These are phyloP conservation scores for Tromatobia lineatoria DNA, from an alignment of 2,888 invertebrate species.

Conservation along the genomic window DNA sequence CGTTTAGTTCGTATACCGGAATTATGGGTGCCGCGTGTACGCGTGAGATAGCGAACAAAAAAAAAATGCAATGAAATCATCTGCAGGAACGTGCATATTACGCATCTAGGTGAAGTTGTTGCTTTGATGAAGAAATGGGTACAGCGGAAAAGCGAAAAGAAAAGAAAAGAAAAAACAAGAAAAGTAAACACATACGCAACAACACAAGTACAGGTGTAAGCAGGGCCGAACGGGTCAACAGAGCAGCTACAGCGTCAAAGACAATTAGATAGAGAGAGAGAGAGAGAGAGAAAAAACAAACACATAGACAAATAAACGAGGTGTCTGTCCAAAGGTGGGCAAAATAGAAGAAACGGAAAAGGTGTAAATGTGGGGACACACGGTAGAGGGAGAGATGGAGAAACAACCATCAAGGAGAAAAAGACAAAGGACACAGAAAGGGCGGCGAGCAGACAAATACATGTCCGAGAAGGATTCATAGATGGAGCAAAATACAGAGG, in stretches of 20 bases:
- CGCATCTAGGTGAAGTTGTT: background rate
- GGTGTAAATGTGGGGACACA: too few species aligned
- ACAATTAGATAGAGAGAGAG: background rate
- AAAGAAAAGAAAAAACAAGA: conserved; percentile 43
- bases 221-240: background rate
- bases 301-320: too few species aligned
- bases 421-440: too few species aligned
- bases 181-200: conserved; percentile 73
- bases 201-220: conserved; percentile 7
- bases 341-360: too few species aligned
- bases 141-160: conserved; percentile 56
- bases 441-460: too few species aligned
- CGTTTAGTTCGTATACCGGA: background rate
- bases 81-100: conserved; percentile 15
- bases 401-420: too few species aligned
- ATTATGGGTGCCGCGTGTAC: conserved; percentile 5
- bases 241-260: background rate
- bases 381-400: too few species aligned
- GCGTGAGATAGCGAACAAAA: background rate
- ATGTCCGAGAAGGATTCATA: too few species aligned
- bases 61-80: conserved; percentile 12
- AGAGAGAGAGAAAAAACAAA: too few species aligned
- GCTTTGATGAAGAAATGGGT: conserved; percentile 52
- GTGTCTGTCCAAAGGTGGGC: too few species aligned
- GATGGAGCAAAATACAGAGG: too few species aligned